Evolutionary conservation across 2,888 invertebrate species (phyloP), one percentile per base, ranked within the genome.

Genomic region (Apantesis nais): DNA sequence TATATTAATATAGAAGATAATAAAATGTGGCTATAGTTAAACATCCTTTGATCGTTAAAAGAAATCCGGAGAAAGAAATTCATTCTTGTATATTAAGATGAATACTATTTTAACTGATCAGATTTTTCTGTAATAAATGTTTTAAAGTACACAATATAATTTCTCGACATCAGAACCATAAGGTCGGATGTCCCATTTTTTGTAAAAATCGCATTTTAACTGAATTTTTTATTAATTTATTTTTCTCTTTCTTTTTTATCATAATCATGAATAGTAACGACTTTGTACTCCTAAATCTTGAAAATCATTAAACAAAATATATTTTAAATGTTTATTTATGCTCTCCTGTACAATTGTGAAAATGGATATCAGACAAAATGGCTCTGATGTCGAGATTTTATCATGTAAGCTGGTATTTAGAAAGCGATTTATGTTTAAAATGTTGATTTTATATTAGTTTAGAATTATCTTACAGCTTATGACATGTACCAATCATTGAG

Each of bases 401-500:
- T n/a, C n/a, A n/a, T n/a, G 11, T 0, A n/a, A 9, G 52, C 8
- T 52, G 9, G 19, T 19, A 48, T 5, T n/a, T n/a, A 12, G 11
- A 11, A 16, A 2, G 19, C 12, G 14, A 55, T 0, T 12, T 25
- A 12, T 25, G 12, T 25, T n/a, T 52, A 52, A 52, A 9, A 52
- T 52, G 7, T 55, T 55, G n/a, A 68, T 31, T 52, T 29, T 3
- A 16, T 19, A 9, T 63, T 7, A 29, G 19, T 39, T 41, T 9
- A 29, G 12, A 52, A 48, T 64, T 16, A 14, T 16, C 7, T 31
- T 25, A 37, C 31, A 8, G 71, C 66, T 73, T 66, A 25, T 82
- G 44, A 67, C 77, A 84, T 83, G 62, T 29, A 72, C 78, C 78
- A 75, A 68, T 48, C 77, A 73, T 79, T 82, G 80, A 82, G 83